A percentile compares a stretch with the other conserved stretches of the same genome.
Evolutionary conservation across 2,113 vertebrate genomes (phyloP).

Genomic region (Bujurquina vittata): DNA sequence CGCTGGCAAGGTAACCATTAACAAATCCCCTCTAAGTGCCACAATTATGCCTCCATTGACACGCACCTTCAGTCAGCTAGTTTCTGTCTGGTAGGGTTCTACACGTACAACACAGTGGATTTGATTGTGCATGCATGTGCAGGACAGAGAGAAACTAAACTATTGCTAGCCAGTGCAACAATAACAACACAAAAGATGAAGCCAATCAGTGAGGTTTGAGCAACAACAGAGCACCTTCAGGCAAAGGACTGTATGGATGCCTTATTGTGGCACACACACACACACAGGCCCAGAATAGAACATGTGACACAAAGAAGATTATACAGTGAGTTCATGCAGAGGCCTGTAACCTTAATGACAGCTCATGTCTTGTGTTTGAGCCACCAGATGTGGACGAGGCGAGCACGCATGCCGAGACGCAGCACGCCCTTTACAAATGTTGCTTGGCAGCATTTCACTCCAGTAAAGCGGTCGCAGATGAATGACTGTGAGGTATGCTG

Average conservation of each 20-base stretch:
- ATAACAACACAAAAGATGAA: background rate
- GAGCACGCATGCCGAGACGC: background rate
- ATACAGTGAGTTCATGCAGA: background rate
- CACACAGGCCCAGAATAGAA: background rate
- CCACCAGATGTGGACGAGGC: slow-evolving; percentile 10
- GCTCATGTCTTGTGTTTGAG: background rate
- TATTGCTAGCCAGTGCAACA: background rate
- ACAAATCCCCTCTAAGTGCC: slow-evolving; percentile 56
- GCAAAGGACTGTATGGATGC: background rate
- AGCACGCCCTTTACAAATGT: background rate
- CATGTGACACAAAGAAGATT: background rate
- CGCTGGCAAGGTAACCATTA: slow-evolving; percentile 35
- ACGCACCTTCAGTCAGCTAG: slow-evolving; percentile 8
- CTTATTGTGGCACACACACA: background rate
- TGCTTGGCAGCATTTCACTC: background rate
- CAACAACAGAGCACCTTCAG: background rate
- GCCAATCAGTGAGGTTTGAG: slow-evolving; percentile 24
- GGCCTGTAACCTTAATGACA: background rate
- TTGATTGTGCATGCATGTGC: background rate
- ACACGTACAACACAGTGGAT: slow-evolving; percentile 1
- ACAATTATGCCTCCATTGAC: slow-evolving; percentile 28
- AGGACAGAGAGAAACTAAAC: background rate
- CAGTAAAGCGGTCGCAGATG: background rate
- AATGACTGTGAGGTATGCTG: background rate
- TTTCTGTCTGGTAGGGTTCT: background rate